phyloP scores from a whole-genome alignment of 2,888 invertebrate genomes.

The Agriotes lineatus region DNA sequence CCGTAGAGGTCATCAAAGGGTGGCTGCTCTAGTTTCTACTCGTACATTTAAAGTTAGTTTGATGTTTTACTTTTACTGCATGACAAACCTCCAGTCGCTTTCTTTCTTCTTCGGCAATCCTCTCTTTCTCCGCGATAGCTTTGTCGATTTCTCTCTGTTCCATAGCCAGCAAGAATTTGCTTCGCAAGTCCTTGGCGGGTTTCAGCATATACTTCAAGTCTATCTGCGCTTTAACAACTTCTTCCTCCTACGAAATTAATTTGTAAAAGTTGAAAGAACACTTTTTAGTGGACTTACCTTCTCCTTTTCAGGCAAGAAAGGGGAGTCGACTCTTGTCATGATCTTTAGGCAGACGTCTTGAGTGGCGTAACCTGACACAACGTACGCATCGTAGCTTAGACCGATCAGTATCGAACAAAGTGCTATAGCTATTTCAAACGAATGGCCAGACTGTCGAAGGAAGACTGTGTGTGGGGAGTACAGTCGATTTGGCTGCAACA shows the following conservation, averaged over 20 bases:
- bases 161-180: slow-evolving; percentile 71
- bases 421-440: slow-evolving; percentile 86
- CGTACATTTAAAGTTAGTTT: too few species aligned
- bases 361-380: slow-evolving; percentile 88
- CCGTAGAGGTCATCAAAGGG: slow-evolving; percentile 76
- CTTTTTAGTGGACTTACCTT: slow-evolving; percentile 54
- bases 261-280: too few species aligned
- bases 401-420: slow-evolving; percentile 88
- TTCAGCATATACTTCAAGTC: slow-evolving; percentile 68
- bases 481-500: slow-evolving; percentile 79
- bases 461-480: slow-evolving; percentile 83
- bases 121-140: slow-evolving; percentile 52
- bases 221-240: slow-evolving; percentile 47
- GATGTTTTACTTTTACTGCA: too few species aligned
- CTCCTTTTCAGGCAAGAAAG: slow-evolving; percentile 65
- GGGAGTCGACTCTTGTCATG: slow-evolving; percentile 69
- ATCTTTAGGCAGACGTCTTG: slow-evolving; percentile 80
- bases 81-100: slow-evolving; percentile 46
- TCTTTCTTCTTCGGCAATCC: slow-evolving; percentile 45
- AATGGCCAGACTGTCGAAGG: slow-evolving; percentile 80
- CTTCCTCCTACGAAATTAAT: slow-evolving; percentile 56
- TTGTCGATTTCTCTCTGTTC: slow-evolving; percentile 66
- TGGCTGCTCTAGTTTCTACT: slow-evolving; percentile 75
- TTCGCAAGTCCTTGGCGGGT: slow-evolving; percentile 69
- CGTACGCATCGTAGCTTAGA: slow-evolving; percentile 87